Base-by-base conservation (phyloP, 2,113 vertebrate genomes). In the Limnothrissa miodon region DNA sequence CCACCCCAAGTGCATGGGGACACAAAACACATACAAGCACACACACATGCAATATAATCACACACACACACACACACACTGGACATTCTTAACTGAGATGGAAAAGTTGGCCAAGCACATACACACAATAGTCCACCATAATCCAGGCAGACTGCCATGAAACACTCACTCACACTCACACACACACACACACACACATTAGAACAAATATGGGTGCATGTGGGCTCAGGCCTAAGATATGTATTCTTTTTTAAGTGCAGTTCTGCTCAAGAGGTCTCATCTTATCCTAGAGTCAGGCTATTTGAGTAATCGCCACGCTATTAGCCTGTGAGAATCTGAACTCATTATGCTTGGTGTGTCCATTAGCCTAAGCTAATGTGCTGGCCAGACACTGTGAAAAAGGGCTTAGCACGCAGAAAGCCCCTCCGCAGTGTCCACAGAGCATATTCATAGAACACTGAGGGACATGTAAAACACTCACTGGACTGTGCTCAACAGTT, bases 381-480 rank as follows among this genome's bases (percentile, higher is more conserved):
- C 81, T 86, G 84, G 85, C 84, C 86, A 86, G 70, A 89, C 87
- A 83, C 66, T 81, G 81, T 53, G 39, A 74, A 80, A 15, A 42
- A 79, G 78, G 84, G 36, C 82, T 85, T 82, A 53, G 5, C 4
- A 82, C 83, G 86, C 85, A 85, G 84, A 90, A 86, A 85, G 86
- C 86, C 85, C 84, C 87, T 80, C 83, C 81, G 85, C 33, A 44
- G 80, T 44, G 79, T 89, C 87, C 80, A 29, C 46, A 66, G 81
- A 86, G 88, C 81, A 74, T 81, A 89, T 39, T 86, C 82, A 81
- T 1, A 62, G 59, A 87, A 88, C 82, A 89, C 89, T 90, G 81
- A 45, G 89, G 90, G 90, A 92, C 70, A 90, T 88, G 87, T 93
- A 91, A 92, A 93, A 91, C 84, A 87, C 89, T 89, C 83, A 74